Evolutionary conservation across 2,888 invertebrate genomes (phyloP).

Genomic region (Cantharis nigra): DNA sequence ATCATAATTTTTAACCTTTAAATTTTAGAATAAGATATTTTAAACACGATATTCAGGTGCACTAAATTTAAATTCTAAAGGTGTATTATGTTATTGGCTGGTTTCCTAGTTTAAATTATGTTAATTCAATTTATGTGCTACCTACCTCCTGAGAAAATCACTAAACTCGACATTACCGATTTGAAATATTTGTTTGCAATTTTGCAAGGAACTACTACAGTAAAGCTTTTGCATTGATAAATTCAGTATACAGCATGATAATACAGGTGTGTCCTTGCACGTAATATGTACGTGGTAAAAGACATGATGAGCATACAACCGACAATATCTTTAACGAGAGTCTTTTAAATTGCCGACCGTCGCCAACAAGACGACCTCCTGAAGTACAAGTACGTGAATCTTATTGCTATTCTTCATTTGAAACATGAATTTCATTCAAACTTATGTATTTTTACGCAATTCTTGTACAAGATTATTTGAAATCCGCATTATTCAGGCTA

Average conservation of each 20-base stretch:
- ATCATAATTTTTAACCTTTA: not conserved
- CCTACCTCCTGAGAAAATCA: not conserved
- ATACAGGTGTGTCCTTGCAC: constrained; percentile 34
- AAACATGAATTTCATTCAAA: constrained; percentile 20
- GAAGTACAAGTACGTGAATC: constrained; percentile 25
- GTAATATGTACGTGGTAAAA: constrained; percentile 34
- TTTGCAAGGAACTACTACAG: not conserved
- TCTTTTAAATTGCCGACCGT: constrained; percentile 29
- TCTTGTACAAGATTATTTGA: not conserved
- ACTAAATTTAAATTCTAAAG: not conserved
- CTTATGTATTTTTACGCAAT: not conserved
- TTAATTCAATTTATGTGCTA: not conserved
- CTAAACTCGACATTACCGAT: not conserved
- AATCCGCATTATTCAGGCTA: not conserved
- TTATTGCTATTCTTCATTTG: constrained; percentile 36
- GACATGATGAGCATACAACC: constrained; percentile 34
- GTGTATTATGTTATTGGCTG: not conserved
- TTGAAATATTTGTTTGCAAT: not conserved
- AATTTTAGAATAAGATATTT: not conserved
- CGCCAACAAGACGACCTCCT: constrained; percentile 27
- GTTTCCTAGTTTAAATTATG: not conserved
- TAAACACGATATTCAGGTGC: not conserved
- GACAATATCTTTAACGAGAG: constrained; percentile 21
- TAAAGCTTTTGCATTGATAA: constrained; percentile 1
- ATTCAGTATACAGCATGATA: constrained; percentile 12